Percentiles rank a stretch among this genome's conserved stretches.
phyloP scores from a whole-genome alignment of 2,797 vertebrate species.

The Bradypus variegatus region DNA sequence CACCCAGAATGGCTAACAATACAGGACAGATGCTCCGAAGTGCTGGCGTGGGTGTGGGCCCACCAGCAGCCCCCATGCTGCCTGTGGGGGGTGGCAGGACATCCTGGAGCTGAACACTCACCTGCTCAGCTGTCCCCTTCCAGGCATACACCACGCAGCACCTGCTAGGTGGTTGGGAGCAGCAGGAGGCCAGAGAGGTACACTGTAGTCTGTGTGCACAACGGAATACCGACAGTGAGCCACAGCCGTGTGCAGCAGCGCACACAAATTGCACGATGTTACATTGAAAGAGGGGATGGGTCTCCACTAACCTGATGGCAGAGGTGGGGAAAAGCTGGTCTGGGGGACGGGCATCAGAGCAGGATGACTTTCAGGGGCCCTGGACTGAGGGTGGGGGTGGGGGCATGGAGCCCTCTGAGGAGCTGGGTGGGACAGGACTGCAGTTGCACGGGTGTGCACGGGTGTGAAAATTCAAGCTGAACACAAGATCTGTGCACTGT shows the following conservation, averaged over 20 bases:
- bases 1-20: neutral
- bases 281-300: fast-evolving
- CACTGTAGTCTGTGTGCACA: fast-evolving
- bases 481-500: no score
- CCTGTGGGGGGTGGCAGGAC: fast-evolving
- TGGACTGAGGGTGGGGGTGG: no score
- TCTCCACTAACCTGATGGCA: neutral
- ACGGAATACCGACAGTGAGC: fast-evolving
- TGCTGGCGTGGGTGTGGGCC: neutral
- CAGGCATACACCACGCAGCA: neutral
- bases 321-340: neutral
- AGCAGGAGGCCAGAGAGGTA: no score
- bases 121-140: neutral
- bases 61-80: neutral
- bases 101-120: fast-evolving
- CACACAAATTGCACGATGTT: fast-evolving
- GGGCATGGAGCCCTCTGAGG: no score
- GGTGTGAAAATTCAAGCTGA: neutral
- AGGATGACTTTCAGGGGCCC: neutral
- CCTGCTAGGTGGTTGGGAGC: fast-evolving
- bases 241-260: fast-evolving
- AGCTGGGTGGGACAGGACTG: neutral
- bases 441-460: fast-evolving
- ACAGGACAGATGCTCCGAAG: neutral
- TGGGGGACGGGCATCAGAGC: fast-evolving